phyloP scores from a whole-genome alignment of 64 coral and sea anemone genomes.

The Hydrozoanthus tunicans region DNA sequence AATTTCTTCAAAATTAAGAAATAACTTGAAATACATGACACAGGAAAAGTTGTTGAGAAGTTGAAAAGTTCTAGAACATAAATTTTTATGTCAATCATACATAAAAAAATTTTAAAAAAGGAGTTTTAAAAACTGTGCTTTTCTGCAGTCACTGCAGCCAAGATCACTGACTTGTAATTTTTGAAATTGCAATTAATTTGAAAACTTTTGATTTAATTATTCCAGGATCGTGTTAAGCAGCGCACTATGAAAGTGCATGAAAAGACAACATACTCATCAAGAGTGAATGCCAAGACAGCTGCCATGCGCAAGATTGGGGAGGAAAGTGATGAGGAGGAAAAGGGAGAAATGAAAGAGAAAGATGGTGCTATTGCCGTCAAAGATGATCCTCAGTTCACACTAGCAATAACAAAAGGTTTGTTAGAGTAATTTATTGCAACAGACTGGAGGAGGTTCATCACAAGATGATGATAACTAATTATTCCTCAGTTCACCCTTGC shows the following conservation, averaged over 20 bases:
- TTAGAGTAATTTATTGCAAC: neutral
- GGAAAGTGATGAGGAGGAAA: constrained; percentile 87
- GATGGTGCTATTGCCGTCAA: constrained; percentile 95
- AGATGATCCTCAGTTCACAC: constrained; percentile 97
- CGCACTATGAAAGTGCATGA: constrained; percentile 92
- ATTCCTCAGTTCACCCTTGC: no score
- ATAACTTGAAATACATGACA: no score
- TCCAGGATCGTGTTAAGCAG: constrained; percentile 83
- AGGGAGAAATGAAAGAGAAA: constrained; percentile 82
- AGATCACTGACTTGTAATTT: no score
- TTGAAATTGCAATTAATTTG: neutral
- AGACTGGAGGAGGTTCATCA: no score
- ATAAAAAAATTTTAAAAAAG: no score
- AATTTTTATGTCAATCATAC: no score
- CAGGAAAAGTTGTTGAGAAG: no score
- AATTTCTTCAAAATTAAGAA: no score
- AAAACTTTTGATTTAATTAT: neutral
- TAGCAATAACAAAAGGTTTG: constrained; percentile 96
- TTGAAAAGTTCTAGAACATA: no score
- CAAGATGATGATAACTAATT: no score
- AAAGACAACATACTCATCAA: constrained; percentile 93
- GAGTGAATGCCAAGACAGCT: constrained; percentile 99
- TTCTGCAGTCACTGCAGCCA: no score
- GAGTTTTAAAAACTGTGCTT: no score
- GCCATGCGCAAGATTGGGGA: constrained; percentile 96